Evolutionary conservation across 2,797 vertebrate species (phyloP).

Genomic region (Peromyscus eremicus): DNA sequence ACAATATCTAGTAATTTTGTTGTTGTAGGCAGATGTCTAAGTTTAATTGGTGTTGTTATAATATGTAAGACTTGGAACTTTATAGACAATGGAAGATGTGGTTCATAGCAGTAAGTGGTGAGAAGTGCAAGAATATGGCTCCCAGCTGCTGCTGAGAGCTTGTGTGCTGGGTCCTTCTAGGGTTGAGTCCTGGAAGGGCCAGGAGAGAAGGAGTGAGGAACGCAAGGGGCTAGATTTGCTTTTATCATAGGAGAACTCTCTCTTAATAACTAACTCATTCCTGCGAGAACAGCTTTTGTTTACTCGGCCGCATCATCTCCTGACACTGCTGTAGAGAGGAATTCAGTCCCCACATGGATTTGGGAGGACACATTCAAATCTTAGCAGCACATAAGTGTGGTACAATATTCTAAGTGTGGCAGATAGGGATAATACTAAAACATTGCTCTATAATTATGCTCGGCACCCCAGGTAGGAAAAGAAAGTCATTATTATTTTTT

Average conservation of each 20-base stretch:
- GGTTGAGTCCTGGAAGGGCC: not conserved
- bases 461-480: not conserved
- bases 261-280: not conserved
- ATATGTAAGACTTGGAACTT: not conserved
- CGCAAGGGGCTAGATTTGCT: not conserved
- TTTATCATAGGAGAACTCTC: not conserved
- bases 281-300: not conserved
- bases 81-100: not conserved
- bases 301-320: no score
- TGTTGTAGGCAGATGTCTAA: not conserved
- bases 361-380: not conserved
- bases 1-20: not conserved
- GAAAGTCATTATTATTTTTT: not conserved
- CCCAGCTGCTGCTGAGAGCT: not conserved
- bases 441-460: not conserved
- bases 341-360: not conserved
- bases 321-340: not conserved
- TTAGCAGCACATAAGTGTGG: not conserved
- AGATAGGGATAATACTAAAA: not conserved
- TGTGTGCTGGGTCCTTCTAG: not conserved
- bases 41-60: not conserved
- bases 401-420: not conserved
- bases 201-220: no score
- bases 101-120: not conserved
- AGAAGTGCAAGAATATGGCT: no score